phyloP scores from a whole-genome alignment of 2,797 vertebrate genomes.

The Ctenopoma multispine region DNA sequence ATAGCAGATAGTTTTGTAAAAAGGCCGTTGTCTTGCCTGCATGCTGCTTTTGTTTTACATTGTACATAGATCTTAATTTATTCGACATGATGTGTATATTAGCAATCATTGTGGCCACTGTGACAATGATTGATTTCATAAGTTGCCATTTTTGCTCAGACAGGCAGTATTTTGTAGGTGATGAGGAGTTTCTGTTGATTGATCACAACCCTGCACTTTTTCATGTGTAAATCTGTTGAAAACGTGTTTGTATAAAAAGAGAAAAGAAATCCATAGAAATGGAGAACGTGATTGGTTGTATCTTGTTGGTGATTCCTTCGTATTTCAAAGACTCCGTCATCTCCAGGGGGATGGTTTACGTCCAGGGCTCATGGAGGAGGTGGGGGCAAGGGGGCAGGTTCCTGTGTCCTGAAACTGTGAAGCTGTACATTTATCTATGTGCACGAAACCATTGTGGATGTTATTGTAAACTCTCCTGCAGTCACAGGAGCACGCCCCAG shows the following conservation, averaged over 20 bases:
- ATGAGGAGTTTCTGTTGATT: slow-evolving; percentile 59
- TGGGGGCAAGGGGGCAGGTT: slow-evolving; percentile 5
- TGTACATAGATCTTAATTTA: slow-evolving; percentile 85
- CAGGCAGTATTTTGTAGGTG: slow-evolving; percentile 82
- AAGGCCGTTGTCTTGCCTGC: slow-evolving; percentile 80
- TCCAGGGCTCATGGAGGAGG: slow-evolving; percentile 42
- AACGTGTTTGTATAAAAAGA: slow-evolving; percentile 77
- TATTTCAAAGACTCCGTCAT: slow-evolving; percentile 59
- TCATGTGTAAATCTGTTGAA: slow-evolving; percentile 79
- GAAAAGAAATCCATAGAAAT: slow-evolving; percentile 44
- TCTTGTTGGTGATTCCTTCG: slow-evolving; percentile 68
- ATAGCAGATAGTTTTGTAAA: slow-evolving; percentile 71
- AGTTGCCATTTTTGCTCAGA: slow-evolving; percentile 72
- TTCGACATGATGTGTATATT: slow-evolving; percentile 80
- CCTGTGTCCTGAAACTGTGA: slow-evolving; percentile 49
- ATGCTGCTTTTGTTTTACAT: slow-evolving; percentile 82
- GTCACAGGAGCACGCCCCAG: slow-evolving; percentile 46
- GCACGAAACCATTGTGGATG: slow-evolving; percentile 67
- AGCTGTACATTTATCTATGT: slow-evolving; percentile 69
- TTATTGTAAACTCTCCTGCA: slow-evolving; percentile 48
- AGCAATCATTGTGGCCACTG: slow-evolving; percentile 67
- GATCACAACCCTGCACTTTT: slow-evolving; percentile 71
- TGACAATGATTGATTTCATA: slow-evolving; percentile 74
- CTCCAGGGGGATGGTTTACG: slow-evolving; percentile 27
- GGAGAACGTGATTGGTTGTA: slow-evolving; percentile 68